A percentile compares a stretch with the other conserved stretches of the same genome.
Conservation (phyloP, 2,888 invertebrate genomes). For the Disparrhopalites patrizii region DNA sequence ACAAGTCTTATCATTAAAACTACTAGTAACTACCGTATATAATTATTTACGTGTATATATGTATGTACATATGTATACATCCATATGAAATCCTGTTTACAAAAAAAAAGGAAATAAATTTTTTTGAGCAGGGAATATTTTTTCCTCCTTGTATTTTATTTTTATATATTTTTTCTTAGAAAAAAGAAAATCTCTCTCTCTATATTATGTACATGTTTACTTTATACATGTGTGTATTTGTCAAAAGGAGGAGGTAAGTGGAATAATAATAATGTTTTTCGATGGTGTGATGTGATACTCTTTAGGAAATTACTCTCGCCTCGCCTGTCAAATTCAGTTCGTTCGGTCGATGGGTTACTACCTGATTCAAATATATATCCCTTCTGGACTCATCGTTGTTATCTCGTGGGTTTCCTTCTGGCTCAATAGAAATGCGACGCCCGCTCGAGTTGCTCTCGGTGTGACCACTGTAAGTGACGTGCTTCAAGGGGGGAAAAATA, state of each 20-base stretch:
- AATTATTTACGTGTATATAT: too few species aligned
- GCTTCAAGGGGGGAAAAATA: not conserved
- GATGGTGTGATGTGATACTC: slow-evolving; percentile 23
- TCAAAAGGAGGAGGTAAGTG: not conserved
- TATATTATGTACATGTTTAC: too few species aligned
- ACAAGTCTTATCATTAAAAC: too few species aligned
- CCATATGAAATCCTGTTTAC: too few species aligned
- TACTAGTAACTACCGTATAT: too few species aligned
- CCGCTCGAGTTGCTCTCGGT: slow-evolving; percentile 87
- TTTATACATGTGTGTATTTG: too few species aligned
- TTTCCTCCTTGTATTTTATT: too few species aligned
- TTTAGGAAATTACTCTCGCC: slow-evolving; percentile 90
- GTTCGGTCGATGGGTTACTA: slow-evolving; percentile 98
- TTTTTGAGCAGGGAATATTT: too few species aligned
- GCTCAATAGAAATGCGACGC: slow-evolving; percentile 86
- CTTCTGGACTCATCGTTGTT: slow-evolving; percentile 93
- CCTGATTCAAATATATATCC: slow-evolving; percentile 97
- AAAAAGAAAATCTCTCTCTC: too few species aligned
- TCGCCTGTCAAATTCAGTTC: slow-evolving; percentile 95
- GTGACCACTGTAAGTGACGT: slow-evolving; percentile 69
- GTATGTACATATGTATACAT: too few species aligned
- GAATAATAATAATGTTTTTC: slow-evolving; percentile 15
- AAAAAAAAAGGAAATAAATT: too few species aligned
- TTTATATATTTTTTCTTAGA: too few species aligned
- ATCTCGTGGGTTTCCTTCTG: slow-evolving; percentile 97